These are phyloP conservation scores for Jaculus jaculus DNA, from an alignment of 2,113 vertebrate genomes.

Conservation along the genomic window DNA sequence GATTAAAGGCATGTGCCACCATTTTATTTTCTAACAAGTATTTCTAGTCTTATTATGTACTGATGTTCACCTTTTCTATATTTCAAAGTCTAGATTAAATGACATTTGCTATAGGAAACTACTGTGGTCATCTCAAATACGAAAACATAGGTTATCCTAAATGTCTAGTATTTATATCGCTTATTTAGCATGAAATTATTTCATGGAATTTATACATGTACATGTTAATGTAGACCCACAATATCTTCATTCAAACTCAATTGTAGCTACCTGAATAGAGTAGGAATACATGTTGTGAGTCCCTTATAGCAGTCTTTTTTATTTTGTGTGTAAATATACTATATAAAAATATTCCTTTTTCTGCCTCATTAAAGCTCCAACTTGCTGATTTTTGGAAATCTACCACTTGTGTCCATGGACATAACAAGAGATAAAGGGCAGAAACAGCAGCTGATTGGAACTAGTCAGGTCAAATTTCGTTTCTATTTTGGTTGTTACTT, in stretches of 20 bases:
- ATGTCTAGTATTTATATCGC: background rate
- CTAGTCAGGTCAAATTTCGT: background rate
- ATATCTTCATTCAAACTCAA: background rate
- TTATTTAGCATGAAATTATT: constrained; percentile 29
- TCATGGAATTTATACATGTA: background rate
- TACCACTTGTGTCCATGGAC: background rate
- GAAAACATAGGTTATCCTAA: background rate
- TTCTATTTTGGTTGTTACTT: constrained; percentile 53
- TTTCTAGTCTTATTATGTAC: background rate
- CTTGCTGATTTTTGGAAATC: constrained; percentile 23
- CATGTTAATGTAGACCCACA: background rate
- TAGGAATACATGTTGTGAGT: background rate
- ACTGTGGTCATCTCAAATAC: background rate
- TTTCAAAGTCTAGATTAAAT: constrained; percentile 24
- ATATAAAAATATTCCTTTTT: background rate
- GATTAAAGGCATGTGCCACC: too few relatives aligned
- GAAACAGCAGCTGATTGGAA: background rate
- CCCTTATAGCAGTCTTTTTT: background rate
- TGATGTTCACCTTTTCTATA: background rate
- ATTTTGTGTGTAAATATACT: background rate
- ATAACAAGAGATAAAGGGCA: constrained; percentile 22
- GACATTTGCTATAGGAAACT: background rate
- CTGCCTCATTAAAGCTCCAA: constrained; percentile 21
- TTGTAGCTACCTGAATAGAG: background rate
- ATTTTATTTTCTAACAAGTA: background rate